Conservation (phyloP, 2,797 vertebrate species). For the Denticeps clupeoides region DNA sequence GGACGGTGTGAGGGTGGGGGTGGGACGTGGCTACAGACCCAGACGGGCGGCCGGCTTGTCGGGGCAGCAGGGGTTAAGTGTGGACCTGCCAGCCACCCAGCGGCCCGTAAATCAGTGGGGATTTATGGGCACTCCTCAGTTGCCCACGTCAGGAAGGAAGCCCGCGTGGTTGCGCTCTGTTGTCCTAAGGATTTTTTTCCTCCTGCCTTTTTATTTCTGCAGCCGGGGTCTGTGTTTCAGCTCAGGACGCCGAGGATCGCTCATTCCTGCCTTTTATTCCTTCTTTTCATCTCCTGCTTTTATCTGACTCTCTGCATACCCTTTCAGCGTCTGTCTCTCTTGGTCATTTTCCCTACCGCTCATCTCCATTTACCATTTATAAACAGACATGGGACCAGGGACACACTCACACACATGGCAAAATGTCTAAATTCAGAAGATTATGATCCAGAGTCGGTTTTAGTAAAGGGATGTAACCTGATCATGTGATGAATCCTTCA, state of each 20-base stretch:
- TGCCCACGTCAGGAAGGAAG: slow-evolving; percentile 75
- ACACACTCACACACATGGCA: slow-evolving; percentile 10
- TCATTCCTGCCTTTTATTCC: slow-evolving; percentile 48
- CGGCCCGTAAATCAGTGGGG: slow-evolving; percentile 61
- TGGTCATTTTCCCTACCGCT: slow-evolving; percentile 25
- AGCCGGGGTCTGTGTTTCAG: slow-evolving; percentile 74
- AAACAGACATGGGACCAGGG: slow-evolving; percentile 4
- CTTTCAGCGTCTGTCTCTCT: slow-evolving; percentile 43
- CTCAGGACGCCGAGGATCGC: slow-evolving; percentile 61
- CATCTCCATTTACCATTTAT: slow-evolving; percentile 10
- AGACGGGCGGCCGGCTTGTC: slow-evolving; percentile 3
- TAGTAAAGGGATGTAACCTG: no score
- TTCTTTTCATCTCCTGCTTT: slow-evolving; percentile 45
- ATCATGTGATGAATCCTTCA: slow-evolving; percentile 57
- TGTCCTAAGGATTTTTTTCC: slow-evolving; percentile 70
- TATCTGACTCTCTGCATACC: slow-evolving; percentile 53
- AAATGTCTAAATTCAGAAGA: no score
- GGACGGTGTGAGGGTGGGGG: neutral
- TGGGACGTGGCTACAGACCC: neutral
- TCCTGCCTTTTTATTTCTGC: slow-evolving; percentile 67
- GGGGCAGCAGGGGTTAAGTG: slow-evolving; percentile 51
- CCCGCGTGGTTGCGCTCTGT: slow-evolving; percentile 62
- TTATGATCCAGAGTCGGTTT: no score
- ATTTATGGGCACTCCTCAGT: slow-evolving; percentile 58
- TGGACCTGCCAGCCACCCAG: slow-evolving; percentile 43